phyloP scores from a whole-genome alignment of 2,797 vertebrate species.

The Bovichtus variegatus region DNA sequence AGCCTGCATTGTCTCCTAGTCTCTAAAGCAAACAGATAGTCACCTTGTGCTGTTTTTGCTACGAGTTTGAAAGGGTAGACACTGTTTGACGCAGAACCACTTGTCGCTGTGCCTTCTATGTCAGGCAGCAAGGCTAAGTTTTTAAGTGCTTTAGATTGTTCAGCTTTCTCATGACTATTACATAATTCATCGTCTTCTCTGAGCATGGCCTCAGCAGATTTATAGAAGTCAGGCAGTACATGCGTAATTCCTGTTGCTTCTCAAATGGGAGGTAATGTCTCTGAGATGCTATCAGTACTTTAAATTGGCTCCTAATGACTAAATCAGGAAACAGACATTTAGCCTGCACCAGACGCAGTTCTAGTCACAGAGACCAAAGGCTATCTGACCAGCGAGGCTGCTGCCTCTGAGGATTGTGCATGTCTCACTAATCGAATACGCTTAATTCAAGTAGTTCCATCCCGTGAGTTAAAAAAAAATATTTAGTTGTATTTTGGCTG shows the following conservation, averaged over 20 bases:
- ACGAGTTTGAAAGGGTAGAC: conserved; percentile 23
- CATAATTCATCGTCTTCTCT: neutral
- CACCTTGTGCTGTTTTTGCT: conserved; percentile 39
- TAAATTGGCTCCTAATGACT: conserved; percentile 71
- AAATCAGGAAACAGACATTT: conserved; percentile 64
- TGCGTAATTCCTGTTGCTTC: conserved; percentile 40
- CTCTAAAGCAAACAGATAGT: conserved; percentile 38
- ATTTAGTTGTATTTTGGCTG: neutral
- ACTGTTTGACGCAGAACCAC: conserved; percentile 4
- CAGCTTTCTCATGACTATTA: conserved; percentile 1
- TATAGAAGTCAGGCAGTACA: conserved; percentile 21
- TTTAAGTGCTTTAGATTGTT: neutral
- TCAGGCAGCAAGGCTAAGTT: neutral
- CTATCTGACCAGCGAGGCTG: conserved; percentile 38
- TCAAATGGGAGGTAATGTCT: conserved; percentile 63
- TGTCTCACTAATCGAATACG: conserved; percentile 41
- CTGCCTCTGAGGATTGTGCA: conserved; percentile 29
- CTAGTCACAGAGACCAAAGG: conserved; percentile 52
- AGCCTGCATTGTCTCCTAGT: conserved; percentile 43
- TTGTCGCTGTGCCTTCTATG: conserved; percentile 5
- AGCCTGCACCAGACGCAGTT: conserved; percentile 50
- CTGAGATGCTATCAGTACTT: conserved; percentile 68
- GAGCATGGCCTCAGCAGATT: conserved; percentile 20
- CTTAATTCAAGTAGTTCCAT: conserved; percentile 6
- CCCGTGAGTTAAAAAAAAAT: conserved; percentile 1